Evolutionary conservation across 2,797 vertebrate species (phyloP), one percentile per base, ranked within the genome.

Genomic region (Eulemur albifrons): DNA sequence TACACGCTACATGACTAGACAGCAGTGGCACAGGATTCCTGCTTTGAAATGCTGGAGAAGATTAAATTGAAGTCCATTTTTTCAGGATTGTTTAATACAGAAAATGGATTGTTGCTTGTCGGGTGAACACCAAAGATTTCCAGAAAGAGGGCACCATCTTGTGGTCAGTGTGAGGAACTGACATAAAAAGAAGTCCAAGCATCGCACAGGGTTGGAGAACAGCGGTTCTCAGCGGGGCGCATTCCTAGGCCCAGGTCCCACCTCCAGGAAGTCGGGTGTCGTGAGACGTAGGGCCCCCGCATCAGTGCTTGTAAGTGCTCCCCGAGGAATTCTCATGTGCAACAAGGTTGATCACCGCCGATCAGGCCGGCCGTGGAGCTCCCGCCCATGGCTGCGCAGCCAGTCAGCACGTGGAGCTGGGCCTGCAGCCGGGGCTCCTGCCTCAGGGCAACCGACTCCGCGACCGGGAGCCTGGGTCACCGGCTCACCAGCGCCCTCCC

Each of bases 131-230:
- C 27, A 21, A 25, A 30, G 83, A 82, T 97, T 97, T 96, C 88
- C 67, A 83, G 94, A 87, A 72, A 80, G 80, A 96, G 50, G 14
- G 93, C 93, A 27, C 97, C 97, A 98, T 93, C 97, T 95, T 72
- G 97, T 97, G 97, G 97, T 82, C 80, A 79, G 5, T 40, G 0
- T 7, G 14, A 9, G 84, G 88, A 97, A 97, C 50, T 81, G 93
- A 89, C 52, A 70, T 15, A 77, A 75, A 73, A 83, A 91, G 25
- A 70, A 59, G 13, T 23, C n/a, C 17, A 69, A 63, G 76, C 38
- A 54, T 25, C 2, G 10, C 30, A 2, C 35, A 18, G 17, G 2
- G 11, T 30, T 76, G 17, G 18, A 54, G 76, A 43, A 27, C 13
- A 4, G 57, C n/a, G 85, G 70, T 70, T 75, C 45, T 54, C 27